Evolutionary conservation across 2,888 invertebrate genomes (phyloP), one percentile per base, ranked within the genome.

Genomic region (Cantharis rustica): DNA sequence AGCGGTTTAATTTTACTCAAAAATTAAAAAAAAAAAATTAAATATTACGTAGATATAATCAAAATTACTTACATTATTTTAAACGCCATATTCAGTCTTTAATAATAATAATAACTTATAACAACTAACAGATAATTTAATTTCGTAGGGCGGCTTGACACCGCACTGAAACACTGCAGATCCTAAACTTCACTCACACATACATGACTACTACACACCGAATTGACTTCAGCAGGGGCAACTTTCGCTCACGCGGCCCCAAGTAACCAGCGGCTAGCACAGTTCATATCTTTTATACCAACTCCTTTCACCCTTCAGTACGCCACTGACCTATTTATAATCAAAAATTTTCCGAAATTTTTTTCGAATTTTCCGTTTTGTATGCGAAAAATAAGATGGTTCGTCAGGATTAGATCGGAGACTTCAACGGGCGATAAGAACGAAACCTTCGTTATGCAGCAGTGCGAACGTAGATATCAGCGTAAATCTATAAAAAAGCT

Each of bases 251-350:
- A 79, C 78, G 77, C 79, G 79, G 77, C 75, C 78, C 78, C 82
- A 80, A 83, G 83, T 84, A 84, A 84, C 82, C 83, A 80, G 83
- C 83, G 82, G 81, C 79, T 81, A 81, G 82, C 81, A 79, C 80
- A 81, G 81, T 77, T 80, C 80, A 80, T 77, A 80, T 79, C 83
- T 84, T 84, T 83, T 85, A 84, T 84, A 84, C 79, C 74, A 79
- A 79, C 79, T 81, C 81, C 79, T 81, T 81, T 80, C 79, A 81
- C 79, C 79, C 81, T 79, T 77, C 75, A 66, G 73, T 63, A 76
- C 73, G 76, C 73, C 75, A 79, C 73, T 80, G 78, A 77, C 75
- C 75, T 71, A 79, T 79, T 73, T 75, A 26, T 26, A 63, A 23
- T 61, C 69, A 47, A 61, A 66, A 70, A 47, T 69, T 63, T 27